A percentile compares a stretch with the other conserved stretches of the same genome.
phyloP scores from a whole-genome alignment of 2,888 invertebrate species.

The Escarpia spicata region DNA sequence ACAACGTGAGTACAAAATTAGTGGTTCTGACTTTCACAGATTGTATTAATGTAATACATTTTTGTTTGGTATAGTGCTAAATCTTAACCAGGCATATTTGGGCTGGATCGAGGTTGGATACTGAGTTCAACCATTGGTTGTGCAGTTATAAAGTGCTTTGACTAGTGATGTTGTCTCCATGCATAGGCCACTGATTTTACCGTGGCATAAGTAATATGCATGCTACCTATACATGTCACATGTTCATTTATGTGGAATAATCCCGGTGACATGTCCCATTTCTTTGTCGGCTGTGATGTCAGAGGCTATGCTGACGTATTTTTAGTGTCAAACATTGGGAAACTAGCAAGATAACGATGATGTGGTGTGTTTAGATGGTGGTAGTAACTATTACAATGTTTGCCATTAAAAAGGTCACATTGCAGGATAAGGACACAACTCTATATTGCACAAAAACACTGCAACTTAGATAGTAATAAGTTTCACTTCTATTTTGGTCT shows the following conservation, averaged over 20 bases:
- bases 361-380: neutral
- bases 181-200: no score
- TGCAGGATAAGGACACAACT: neutral
- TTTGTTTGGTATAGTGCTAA: no score
- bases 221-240: neutral
- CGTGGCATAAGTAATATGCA: neutral
- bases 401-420: neutral
- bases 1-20: no score
- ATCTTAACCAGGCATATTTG: no score
- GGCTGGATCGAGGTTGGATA: no score
- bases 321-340: no score
- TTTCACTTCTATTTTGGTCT: neutral
- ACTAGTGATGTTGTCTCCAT: no score
- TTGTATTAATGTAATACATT: no score
- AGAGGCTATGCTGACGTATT: neutral
- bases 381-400: neutral
- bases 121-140: no score
- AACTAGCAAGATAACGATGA: no score
- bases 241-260: neutral
- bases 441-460: neutral
- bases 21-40: no score
- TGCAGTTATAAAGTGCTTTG: no score
- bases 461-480: neutral
- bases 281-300: neutral
- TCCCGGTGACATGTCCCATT: neutral